Evolutionary conservation across 2,797 vertebrate genomes (phyloP).

Genomic region (Zenarchopterus dispar): DNA sequence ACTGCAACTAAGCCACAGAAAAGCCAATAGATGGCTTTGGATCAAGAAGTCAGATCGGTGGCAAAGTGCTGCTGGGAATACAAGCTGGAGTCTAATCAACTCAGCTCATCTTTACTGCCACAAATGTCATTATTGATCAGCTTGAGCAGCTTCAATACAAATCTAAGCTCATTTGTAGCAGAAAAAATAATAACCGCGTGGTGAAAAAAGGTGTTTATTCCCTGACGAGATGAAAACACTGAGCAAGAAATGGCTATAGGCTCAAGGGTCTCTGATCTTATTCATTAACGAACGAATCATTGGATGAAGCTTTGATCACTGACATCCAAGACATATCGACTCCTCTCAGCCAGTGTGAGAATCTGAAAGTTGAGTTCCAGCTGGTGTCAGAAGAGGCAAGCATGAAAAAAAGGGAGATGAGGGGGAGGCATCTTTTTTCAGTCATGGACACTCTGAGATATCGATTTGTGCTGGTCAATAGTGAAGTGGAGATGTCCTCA

Average conservation of each 20-base stretch:
- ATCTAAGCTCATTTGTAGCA: conserved; percentile 14
- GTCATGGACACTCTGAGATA: conserved; percentile 28
- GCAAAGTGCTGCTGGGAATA: too few relatives aligned
- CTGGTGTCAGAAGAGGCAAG: conserved; percentile 13
- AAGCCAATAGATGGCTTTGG: too few relatives aligned
- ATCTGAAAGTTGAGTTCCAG: conserved; percentile 26
- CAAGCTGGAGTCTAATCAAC: too few relatives aligned
- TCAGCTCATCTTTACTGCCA: neutral
- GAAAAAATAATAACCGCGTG: neutral
- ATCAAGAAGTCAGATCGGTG: too few relatives aligned
- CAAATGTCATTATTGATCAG: neutral
- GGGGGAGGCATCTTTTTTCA: conserved; percentile 19
- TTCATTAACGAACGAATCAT: conserved; percentile 71
- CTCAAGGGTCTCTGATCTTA: conserved; percentile 49
- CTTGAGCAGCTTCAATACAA: conserved; percentile 21
- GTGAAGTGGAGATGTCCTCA: conserved; percentile 34
- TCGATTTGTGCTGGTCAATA: conserved; percentile 49
- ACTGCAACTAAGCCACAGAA: too few relatives aligned
- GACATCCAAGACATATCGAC: conserved; percentile 61
- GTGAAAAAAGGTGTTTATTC: neutral
- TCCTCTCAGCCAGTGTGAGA: conserved; percentile 21
- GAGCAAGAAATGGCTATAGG: conserved; percentile 10
- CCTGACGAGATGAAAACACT: conserved; percentile 41
- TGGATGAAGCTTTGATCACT: conserved; percentile 75
- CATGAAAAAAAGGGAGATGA: neutral